Base-by-base conservation (phyloP, 1,140 invertebrate genomes). In the Theocolax elegans region DNA sequence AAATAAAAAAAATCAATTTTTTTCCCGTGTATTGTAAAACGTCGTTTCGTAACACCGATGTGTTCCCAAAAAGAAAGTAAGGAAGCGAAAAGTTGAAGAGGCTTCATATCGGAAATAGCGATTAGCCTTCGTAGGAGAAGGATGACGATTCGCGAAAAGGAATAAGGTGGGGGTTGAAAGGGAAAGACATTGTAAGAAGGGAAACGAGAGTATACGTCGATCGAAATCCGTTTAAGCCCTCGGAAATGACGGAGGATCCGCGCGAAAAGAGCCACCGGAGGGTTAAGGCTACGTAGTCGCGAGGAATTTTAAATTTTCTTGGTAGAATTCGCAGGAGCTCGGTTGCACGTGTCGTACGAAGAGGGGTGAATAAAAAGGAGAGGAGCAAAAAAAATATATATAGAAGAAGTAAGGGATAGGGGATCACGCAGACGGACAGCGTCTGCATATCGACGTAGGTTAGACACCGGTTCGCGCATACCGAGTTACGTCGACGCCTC, bases 391-490 rank as follows among this genome's bases (percentile, higher is more conserved):
- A 27, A 10, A 23, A 51, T 25, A 25, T 15, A 1, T 27, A n/a
- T n/a, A 13, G 6, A 54, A 27, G 19, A 10, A 35, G 31, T 15
- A 54, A 27, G 2, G 27, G 29, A n/a, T 31, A 54, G 4, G 13
- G 21, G 31, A 59, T 59, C 56, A 59, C 48, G 62, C 21, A 31
- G 53, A 54, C 69, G 77, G 74, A 72, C 73, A 79, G 72, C 74
- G 77, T 80, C 77, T 78, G 75, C 77, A 78, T 80, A 79, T 81
- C 77, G 79, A 75, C 71, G 75, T 75, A 67, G 73, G 74, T 56
- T 78, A 81, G 76, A 80, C 76, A 75, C 74, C 77, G 75, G 76
- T 77, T 82, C 76, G 79, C 80, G 78, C 80, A 81, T 81, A 79
- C 75, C 66, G 76, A 82, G 77, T 75, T 44, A n/a, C 31, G 12